Conservation (phyloP, 2,888 invertebrate species). For the Cryptocheilus praepositus region DNA sequence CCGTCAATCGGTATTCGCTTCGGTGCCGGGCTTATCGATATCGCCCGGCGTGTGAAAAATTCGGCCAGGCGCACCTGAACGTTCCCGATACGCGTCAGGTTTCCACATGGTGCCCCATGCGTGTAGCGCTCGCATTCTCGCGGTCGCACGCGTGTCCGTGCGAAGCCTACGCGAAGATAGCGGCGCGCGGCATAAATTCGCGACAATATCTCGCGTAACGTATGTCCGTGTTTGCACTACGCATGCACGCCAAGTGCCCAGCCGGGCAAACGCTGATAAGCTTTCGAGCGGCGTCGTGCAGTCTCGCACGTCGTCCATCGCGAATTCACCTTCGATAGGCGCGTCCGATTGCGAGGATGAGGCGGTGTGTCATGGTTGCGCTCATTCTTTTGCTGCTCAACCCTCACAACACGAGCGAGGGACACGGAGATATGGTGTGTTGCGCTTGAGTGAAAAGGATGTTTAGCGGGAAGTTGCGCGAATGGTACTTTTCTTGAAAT, state of each 20-base stretch:
- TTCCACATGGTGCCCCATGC: background rate
- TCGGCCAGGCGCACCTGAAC: conserved; percentile 13
- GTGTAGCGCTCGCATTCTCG: no score
- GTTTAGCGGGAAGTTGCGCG: no score
- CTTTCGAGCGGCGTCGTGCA: conserved; percentile 41
- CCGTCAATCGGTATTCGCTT: conserved; percentile 2
- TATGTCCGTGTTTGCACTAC: background rate
- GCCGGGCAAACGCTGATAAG: no score
- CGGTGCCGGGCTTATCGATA: conserved; percentile 17
- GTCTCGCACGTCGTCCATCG: conserved; percentile 36
- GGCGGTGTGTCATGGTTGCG: no score
- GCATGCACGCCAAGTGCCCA: conserved; percentile 3
- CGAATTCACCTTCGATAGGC: conserved; percentile 5
- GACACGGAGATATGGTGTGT: no score
- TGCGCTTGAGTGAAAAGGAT: no score
- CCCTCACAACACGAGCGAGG: no score
- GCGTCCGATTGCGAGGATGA: no score
- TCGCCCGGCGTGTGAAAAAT: conserved; percentile 10
- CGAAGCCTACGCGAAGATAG: background rate
- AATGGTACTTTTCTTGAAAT: no score
- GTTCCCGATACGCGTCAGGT: conserved; percentile 1
- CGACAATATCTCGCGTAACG: background rate
- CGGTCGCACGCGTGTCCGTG: no score
- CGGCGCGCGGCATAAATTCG: no score
- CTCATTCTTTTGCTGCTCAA: no score